Conservation (phyloP, 2,888 invertebrate genomes). For the Euclidia mi region DNA sequence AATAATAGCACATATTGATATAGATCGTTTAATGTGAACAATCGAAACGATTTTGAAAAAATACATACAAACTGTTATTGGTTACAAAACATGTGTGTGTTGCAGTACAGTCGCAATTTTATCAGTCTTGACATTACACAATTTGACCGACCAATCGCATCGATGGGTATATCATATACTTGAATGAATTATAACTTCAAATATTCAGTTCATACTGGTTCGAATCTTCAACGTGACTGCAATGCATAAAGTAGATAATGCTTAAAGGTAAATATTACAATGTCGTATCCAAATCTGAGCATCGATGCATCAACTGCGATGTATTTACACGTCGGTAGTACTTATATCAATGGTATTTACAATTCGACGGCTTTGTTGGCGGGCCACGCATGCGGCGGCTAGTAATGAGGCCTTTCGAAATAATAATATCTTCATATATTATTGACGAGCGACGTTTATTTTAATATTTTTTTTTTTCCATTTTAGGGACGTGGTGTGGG, state of each 20-base stretch:
- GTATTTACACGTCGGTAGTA: constrained; percentile 35
- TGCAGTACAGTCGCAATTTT: constrained; percentile 64
- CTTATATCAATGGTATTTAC: constrained; percentile 34
- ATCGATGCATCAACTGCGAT: constrained; percentile 29
- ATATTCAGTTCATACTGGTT: background rate
- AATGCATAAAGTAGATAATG: constrained; percentile 15
- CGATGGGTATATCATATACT: constrained; percentile 27
- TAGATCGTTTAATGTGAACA: constrained; percentile 82
- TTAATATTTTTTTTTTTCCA: too few relatives aligned
- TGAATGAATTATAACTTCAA: constrained; percentile 10
- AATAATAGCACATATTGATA: constrained; percentile 54
- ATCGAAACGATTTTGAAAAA: constrained; percentile 80
- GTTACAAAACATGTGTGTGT: constrained; percentile 68
- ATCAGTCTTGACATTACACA: constrained; percentile 82
- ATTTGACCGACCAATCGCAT: constrained; percentile 75
- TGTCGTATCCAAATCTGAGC: constrained; percentile 15
- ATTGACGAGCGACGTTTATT: too few relatives aligned
- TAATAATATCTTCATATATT: background rate
- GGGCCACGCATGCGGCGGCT: too few relatives aligned
- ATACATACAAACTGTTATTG: constrained; percentile 73
- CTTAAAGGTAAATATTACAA: constrained; percentile 19
- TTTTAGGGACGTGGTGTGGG: too few relatives aligned
- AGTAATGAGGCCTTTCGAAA: too few relatives aligned
- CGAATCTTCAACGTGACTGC: constrained; percentile 8
- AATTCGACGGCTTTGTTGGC: constrained; percentile 8